These are phyloP conservation scores for Atopsyche davidsoni DNA, from an alignment of 1,140 invertebrate species.

Conservation along the genomic window DNA sequence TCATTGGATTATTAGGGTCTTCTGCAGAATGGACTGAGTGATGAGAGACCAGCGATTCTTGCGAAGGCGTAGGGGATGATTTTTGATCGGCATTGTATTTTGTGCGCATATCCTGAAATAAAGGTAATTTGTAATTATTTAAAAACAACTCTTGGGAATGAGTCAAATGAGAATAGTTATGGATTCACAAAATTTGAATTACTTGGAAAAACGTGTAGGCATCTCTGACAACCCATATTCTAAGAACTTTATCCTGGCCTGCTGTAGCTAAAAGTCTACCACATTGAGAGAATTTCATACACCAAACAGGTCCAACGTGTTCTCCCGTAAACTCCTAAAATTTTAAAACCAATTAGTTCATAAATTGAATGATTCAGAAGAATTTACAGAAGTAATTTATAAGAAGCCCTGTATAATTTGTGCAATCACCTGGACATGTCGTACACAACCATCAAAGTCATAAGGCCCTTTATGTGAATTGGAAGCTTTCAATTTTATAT, in stretches of 20 bases:
- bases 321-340: constrained; percentile 69
- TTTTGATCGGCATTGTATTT: constrained; percentile 86
- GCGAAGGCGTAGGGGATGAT: constrained; percentile 81
- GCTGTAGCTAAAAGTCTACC: constrained; percentile 90
- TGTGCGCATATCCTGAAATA: constrained; percentile 80
- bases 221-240: constrained; percentile 90
- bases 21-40: constrained; percentile 56
- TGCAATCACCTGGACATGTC: constrained; percentile 57
- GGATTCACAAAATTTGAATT: constrained; percentile 9
- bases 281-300: constrained; percentile 96
- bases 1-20: constrained; percentile 20
- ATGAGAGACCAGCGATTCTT: constrained; percentile 73
- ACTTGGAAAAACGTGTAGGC: constrained; percentile 82
- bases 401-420: too few relatives aligned
- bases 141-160: not conserved
- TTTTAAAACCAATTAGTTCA: not conserved
- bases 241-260: constrained; percentile 87
- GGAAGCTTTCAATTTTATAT: constrained; percentile 87
- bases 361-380: too few relatives aligned
- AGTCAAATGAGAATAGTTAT: constrained; percentile 12
- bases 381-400: too few relatives aligned
- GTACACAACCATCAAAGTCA: constrained; percentile 76
- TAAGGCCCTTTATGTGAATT: constrained; percentile 94
- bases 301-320: constrained; percentile 93
- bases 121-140: constrained; percentile 22